A percentile compares a stretch with the other conserved stretches of the same genome.
Evolutionary conservation across 2,113 vertebrate genomes (phyloP).

Genomic region (Phaethornis superciliosus): DNA sequence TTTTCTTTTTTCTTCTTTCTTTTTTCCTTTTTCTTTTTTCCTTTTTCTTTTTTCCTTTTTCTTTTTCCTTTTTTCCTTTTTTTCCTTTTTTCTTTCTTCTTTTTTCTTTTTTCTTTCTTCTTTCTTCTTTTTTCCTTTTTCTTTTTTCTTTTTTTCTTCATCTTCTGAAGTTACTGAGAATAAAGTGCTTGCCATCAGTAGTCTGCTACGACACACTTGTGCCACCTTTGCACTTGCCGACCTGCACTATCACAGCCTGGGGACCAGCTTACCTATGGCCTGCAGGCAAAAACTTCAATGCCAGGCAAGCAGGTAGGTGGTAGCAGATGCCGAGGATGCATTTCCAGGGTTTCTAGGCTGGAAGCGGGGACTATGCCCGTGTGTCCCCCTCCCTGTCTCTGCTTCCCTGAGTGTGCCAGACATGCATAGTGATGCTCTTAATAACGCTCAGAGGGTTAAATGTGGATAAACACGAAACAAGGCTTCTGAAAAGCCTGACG

Average conservation of each 20-base stretch:
- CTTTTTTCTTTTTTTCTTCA: too few relatives aligned
- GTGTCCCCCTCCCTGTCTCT: background rate
- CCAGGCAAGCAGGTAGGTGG: background rate
- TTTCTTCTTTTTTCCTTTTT: too few relatives aligned
- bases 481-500: constrained; percentile 74
- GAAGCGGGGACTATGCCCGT: background rate
- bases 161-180: background rate
- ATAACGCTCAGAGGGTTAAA: constrained; percentile 77
- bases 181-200: fast-evolving
- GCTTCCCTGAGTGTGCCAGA: background rate
- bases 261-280: background rate
- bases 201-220: background rate
- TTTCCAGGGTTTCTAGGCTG: constrained; percentile 6
- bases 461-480: constrained; percentile 79
- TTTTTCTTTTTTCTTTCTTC: too few relatives aligned
- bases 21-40: too few relatives aligned
- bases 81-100: too few relatives aligned
- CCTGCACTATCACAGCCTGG: background rate
- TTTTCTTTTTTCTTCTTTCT: too few relatives aligned
- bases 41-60: too few relatives aligned
- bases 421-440: constrained; percentile 52
- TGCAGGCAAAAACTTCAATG: background rate
- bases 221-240: background rate
- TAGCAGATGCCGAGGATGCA: background rate
- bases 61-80: too few relatives aligned